A percentile compares a stretch with the other conserved stretches of the same genome.
These are phyloP conservation scores for Apeira syringaria DNA, from an alignment of 2,888 invertebrate genomes.

Conservation along the genomic window DNA sequence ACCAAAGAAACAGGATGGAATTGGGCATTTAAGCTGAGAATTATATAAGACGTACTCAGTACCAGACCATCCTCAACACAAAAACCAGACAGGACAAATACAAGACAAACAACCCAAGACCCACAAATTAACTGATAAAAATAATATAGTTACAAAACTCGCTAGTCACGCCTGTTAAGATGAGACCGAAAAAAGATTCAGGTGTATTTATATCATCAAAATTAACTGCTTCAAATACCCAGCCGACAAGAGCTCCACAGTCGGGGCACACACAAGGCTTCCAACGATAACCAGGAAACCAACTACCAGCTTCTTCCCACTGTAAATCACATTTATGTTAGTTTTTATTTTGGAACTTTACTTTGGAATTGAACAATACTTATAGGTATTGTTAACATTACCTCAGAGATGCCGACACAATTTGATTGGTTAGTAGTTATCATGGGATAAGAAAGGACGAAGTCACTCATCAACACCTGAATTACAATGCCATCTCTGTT, in stretches of 20 bases:
- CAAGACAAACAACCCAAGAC: slow-evolving; percentile 28
- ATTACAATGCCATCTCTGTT: slow-evolving; percentile 48
- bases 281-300: slow-evolving; percentile 85
- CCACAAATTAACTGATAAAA: slow-evolving; percentile 29
- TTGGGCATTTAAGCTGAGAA: no score
- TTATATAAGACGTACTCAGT: no score
- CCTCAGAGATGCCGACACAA: slow-evolving; percentile 56
- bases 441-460: slow-evolving; percentile 50
- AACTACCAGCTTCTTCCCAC: slow-evolving; percentile 80
- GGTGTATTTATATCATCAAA: slow-evolving; percentile 30
- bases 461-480: slow-evolving; percentile 49
- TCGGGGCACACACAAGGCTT: slow-evolving; percentile 81
- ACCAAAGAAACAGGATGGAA: no score
- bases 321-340: slow-evolving; percentile 44
- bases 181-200: slow-evolving; percentile 51
- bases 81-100: slow-evolving; percentile 21
- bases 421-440: slow-evolving; percentile 47
- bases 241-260: slow-evolving; percentile 83
- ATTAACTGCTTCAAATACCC: slow-evolving; percentile 73
- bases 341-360: not conserved
- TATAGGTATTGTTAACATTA: slow-evolving; percentile 42
- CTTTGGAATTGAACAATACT: no score
- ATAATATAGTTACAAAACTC: slow-evolving; percentile 60
- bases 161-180: slow-evolving; percentile 53
- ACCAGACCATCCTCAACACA: no score